Evolutionary conservation across 2,113 vertebrate genomes (phyloP).

Genomic region (Craseonycteris thonglongyai): DNA sequence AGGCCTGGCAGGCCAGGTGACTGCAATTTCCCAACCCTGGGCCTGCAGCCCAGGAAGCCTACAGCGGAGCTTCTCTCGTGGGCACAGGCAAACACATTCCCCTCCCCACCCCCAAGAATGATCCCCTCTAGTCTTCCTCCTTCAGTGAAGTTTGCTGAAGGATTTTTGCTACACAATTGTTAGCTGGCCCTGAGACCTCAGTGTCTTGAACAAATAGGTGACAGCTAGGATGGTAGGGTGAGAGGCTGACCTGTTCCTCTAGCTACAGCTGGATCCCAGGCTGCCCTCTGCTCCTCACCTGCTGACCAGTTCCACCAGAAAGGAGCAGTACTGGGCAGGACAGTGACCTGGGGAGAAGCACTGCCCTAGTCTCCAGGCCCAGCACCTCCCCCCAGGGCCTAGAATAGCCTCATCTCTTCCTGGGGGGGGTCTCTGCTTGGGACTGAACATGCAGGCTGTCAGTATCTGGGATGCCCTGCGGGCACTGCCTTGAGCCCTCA

Average conservation of each 20-base stretch:
- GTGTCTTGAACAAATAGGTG: constrained; percentile 46
- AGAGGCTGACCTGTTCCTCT: constrained; percentile 35
- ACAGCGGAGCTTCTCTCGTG: not conserved
- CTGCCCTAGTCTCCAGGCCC: not conserved
- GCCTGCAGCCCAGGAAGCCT: not conserved
- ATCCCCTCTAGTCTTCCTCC: not conserved
- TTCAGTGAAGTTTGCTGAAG: constrained; percentile 44
- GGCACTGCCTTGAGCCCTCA: not conserved
- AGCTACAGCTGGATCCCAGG: not conserved
- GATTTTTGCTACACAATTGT: constrained; percentile 63
- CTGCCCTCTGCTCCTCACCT: constrained; percentile 10
- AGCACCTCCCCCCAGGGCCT: not conserved
- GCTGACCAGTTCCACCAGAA: not conserved
- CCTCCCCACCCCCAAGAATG: not conserved
- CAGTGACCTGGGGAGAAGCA: not conserved
- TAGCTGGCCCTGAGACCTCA: constrained; percentile 47
- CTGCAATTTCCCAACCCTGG: not conserved
- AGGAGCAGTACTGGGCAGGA: not conserved
- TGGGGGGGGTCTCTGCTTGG: not conserved
- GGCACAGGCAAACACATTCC: not conserved
- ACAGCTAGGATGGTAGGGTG: not conserved
- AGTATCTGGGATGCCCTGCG: not conserved
- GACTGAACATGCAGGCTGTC: not conserved
- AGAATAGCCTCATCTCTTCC: not conserved
- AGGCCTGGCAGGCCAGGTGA: constrained; percentile 33